Evolutionary conservation across 2,888 invertebrate genomes (phyloP).

Genomic region (Campopleginae sp.): DNA sequence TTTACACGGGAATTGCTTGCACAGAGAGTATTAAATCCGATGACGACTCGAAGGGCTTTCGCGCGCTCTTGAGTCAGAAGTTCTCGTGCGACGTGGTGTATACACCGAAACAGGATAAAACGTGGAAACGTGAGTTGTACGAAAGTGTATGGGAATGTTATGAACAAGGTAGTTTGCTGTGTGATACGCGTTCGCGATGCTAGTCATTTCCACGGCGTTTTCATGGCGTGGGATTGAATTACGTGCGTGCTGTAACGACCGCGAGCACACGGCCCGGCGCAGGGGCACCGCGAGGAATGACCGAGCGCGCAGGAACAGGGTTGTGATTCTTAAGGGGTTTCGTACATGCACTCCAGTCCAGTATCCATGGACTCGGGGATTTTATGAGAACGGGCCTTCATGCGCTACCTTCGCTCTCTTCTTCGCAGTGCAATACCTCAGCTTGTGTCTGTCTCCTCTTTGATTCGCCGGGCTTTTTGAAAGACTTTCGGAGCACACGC

Average conservation of each 20-base stretch:
- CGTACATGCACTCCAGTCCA: too few relatives aligned
- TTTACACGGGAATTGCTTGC: conserved; percentile 42
- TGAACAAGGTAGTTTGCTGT: conserved; percentile 50
- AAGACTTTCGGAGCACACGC: conserved; percentile 31
- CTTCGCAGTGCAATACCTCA: conserved; percentile 33
- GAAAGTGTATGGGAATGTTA: conserved; percentile 31
- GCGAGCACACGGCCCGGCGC: conserved; percentile 47
- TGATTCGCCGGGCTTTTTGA: neutral
- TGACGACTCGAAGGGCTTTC: conserved; percentile 29
- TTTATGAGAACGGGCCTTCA: conserved; percentile 62
- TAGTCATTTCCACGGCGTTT: conserved; percentile 76
- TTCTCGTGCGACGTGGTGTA: conserved; percentile 38
- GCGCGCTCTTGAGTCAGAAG: conserved; percentile 38
- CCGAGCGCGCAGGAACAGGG: conserved; percentile 47
- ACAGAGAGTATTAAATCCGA: conserved; percentile 23
- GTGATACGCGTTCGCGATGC: conserved; percentile 62
- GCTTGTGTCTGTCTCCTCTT: conserved; percentile 4
- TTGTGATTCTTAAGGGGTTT: conserved; percentile 50
- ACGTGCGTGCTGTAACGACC: conserved; percentile 73
- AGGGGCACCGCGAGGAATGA: conserved; percentile 53
- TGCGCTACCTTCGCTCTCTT: conserved; percentile 30
- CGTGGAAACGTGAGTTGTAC: conserved; percentile 62
- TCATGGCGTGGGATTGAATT: conserved; percentile 77
- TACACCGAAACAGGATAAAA: conserved; percentile 48
- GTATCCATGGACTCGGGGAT: too few relatives aligned